Percentiles rank a stretch among this genome's conserved stretches.
These are phyloP conservation scores for Aphodius sticticus DNA, from an alignment of 2,888 invertebrate species.

Conservation along the genomic window DNA sequence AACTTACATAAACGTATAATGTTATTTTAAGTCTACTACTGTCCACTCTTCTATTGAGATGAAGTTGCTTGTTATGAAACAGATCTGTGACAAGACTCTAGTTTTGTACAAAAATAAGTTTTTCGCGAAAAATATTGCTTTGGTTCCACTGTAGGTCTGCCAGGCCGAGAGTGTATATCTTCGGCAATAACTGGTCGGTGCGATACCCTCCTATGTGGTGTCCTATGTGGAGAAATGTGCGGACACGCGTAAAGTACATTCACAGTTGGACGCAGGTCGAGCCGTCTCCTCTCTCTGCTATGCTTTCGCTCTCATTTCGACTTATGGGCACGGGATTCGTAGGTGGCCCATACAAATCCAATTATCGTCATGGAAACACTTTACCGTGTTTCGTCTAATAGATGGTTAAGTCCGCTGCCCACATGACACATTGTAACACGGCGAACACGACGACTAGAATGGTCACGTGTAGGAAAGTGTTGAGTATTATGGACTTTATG, in stretches of 20 bases:
- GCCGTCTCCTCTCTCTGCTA: neutral
- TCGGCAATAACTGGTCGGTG: neutral
- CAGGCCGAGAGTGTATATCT: neutral
- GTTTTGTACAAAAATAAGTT: no score
- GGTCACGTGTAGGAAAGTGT: constrained; percentile 4
- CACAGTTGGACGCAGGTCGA: neutral
- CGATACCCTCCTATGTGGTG: neutral
- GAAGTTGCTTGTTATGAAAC: no score
- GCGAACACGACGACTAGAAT: neutral
- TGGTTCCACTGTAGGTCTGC: neutral
- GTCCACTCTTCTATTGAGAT: no score
- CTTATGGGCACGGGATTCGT: constrained; percentile 17
- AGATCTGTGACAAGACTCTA: no score
- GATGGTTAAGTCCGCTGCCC: constrained; percentile 23
- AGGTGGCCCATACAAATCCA: constrained; percentile 31
- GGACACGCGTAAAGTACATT: constrained; percentile 32
- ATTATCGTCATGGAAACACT: constrained; percentile 29
- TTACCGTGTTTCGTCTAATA: constrained; percentile 28
- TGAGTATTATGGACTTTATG: constrained; percentile 4
- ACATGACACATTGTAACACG: constrained; percentile 21
- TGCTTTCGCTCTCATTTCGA: neutral
- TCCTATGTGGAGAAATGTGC: constrained; percentile 20
- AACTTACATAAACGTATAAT: no score
- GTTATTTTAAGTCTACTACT: no score
- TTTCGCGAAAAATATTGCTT: neutral